phyloP scores from a whole-genome alignment of 2,888 invertebrate genomes.

The Luperina testacea region DNA sequence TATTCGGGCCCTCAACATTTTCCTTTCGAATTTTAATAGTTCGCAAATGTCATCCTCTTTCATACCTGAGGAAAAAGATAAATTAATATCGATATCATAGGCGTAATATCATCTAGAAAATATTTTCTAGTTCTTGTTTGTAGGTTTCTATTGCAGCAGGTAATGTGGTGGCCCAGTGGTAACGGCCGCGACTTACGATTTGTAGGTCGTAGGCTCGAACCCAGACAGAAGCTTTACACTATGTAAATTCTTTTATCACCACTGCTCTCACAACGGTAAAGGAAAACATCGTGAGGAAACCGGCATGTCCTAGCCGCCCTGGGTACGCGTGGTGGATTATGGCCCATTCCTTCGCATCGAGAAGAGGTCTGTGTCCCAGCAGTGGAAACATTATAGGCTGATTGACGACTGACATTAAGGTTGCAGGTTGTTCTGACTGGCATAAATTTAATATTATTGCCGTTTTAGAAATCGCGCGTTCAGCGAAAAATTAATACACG shows the following conservation, averaged over 20 bases:
- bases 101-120: not conserved
- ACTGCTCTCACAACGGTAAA: not conserved
- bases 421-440: no score
- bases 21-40: conserved; percentile 97
- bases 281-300: not conserved
- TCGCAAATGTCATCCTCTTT: conserved; percentile 97
- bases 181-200: not conserved
- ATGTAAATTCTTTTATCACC: not conserved
- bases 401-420: no score
- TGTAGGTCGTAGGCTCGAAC: not conserved
- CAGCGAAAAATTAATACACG: no score
- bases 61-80: conserved; percentile 90
- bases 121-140: not conserved
- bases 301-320: not conserved
- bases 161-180: not conserved
- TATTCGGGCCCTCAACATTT: conserved; percentile 97
- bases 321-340: no score
- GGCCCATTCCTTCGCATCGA: no score
- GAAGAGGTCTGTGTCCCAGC: no score
- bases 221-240: not conserved
- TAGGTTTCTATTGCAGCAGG: not conserved
- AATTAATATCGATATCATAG: not conserved
- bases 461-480: no score
- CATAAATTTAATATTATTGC: no score
- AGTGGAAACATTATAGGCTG: no score